Evolutionary conservation across 2,113 vertebrate genomes (phyloP).

Genomic region (Columba janthina): DNA sequence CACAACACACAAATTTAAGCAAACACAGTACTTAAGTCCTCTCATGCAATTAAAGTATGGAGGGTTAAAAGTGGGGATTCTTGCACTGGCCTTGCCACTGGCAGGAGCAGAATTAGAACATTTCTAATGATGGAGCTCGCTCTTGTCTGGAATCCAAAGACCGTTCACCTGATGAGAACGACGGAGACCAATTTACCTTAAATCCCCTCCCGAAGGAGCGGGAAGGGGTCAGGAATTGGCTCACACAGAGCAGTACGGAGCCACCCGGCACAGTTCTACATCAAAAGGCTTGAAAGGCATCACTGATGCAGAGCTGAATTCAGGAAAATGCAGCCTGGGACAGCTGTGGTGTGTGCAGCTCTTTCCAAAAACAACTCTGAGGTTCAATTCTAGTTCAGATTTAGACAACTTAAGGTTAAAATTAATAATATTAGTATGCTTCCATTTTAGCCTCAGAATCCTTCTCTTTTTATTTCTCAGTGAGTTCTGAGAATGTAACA

Average conservation of each 20-base stretch:
- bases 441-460: background rate
- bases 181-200: constrained; percentile 79
- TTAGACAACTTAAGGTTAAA: background rate
- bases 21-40: background rate
- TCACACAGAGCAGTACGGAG: constrained; percentile 51
- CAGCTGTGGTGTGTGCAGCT: background rate
- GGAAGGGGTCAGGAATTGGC: background rate
- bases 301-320: constrained; percentile 51
- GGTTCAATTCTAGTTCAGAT: background rate
- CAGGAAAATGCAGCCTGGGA: constrained; percentile 56
- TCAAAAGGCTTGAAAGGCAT: constrained; percentile 60
- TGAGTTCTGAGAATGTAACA: background rate
- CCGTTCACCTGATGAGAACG: constrained; percentile 75
- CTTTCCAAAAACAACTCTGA: background rate
- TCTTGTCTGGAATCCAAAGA: constrained; percentile 44
- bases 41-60: background rate
- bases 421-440: background rate
- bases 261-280: constrained; percentile 64
- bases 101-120: background rate
- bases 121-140: background rate
- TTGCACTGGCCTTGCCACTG: constrained; percentile 31
- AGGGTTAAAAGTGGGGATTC: background rate
- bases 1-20: background rate
- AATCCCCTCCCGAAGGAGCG: background rate
- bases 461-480: background rate